A percentile compares a stretch with the other conserved stretches of the same genome.
phyloP scores from a whole-genome alignment of 1,140 invertebrate species.

The Musca vetustissima region DNA sequence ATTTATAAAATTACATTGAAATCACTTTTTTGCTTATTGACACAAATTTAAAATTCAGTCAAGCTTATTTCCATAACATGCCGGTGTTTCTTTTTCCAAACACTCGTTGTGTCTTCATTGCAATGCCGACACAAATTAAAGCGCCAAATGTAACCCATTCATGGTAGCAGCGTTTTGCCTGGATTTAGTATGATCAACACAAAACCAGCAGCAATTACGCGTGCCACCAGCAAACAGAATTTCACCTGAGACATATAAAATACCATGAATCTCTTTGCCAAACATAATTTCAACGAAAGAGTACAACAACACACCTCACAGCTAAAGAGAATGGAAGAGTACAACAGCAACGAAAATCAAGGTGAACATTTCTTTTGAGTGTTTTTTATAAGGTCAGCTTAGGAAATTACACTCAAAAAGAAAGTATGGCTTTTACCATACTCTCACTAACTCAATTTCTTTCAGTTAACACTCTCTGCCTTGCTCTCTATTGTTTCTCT shows the following conservation, averaged over 20 bases:
- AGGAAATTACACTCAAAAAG: constrained; percentile 4
- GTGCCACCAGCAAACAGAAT: too few relatives aligned
- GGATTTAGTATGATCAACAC: too few relatives aligned
- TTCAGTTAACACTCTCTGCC: neutral
- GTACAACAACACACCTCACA: neutral
- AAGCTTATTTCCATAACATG: too few relatives aligned
- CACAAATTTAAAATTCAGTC: too few relatives aligned
- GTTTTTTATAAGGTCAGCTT: neutral
- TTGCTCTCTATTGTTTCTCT: neutral
- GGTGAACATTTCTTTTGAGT: constrained; percentile 11
- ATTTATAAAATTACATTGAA: too few relatives aligned
- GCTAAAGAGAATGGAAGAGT: neutral
- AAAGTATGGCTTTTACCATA: neutral
- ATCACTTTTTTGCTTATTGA: too few relatives aligned
- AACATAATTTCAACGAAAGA: too few relatives aligned
- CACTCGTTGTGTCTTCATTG: too few relatives aligned
- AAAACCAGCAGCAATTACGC: too few relatives aligned
- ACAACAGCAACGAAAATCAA: neutral
- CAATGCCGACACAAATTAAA: neutral
- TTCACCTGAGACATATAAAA: too few relatives aligned
- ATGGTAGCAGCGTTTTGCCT: neutral
- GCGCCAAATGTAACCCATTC: constrained; percentile 17
- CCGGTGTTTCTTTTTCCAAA: too few relatives aligned
- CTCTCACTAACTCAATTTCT: neutral
- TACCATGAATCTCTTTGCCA: too few relatives aligned